Conservation (phyloP, 2,113 vertebrate species). For the Hydrolagus affinis region DNA sequence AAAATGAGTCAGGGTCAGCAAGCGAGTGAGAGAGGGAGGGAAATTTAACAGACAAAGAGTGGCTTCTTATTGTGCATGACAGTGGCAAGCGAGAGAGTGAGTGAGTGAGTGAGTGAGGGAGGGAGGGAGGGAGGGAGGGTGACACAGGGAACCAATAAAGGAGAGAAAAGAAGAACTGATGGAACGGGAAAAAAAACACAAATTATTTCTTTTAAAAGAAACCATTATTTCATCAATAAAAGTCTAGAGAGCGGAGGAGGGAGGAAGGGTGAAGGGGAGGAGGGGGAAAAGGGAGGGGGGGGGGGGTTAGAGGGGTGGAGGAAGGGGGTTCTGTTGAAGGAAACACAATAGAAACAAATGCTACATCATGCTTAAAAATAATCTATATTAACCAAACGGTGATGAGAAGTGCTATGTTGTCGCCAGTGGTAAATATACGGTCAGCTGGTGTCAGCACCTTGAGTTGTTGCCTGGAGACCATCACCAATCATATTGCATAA, state of each 20-base stretch:
- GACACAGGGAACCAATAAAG: no score
- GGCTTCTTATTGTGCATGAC: no score
- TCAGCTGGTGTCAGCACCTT: conserved; percentile 18
- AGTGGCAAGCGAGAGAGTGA: no score
- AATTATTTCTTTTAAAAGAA: conserved; percentile 8
- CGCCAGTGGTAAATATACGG: conserved; percentile 18
- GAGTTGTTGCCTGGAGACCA: neutral
- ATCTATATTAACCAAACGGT: conserved; percentile 14
- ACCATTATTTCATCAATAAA: neutral
- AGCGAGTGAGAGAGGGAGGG: no score
- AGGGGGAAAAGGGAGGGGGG: neutral
- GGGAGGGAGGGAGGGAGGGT: no score
- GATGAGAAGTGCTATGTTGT: conserved; percentile 2
- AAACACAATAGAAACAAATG: conserved; percentile 29
- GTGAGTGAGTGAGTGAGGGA: no score
- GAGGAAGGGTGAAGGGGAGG: no score
- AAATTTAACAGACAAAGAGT: no score
- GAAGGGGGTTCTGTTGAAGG: conserved; percentile 28
- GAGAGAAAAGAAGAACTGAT: no score
- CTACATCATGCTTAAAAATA: conserved; percentile 30
- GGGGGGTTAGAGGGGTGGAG: no score
- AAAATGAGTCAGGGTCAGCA: no score
- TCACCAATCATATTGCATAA: conserved; percentile 18
- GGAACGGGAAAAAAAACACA: neutral
- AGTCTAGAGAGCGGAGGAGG: neutral